Conservation (phyloP, 1,140 invertebrate species). For the Doryteuthis pealeii region DNA sequence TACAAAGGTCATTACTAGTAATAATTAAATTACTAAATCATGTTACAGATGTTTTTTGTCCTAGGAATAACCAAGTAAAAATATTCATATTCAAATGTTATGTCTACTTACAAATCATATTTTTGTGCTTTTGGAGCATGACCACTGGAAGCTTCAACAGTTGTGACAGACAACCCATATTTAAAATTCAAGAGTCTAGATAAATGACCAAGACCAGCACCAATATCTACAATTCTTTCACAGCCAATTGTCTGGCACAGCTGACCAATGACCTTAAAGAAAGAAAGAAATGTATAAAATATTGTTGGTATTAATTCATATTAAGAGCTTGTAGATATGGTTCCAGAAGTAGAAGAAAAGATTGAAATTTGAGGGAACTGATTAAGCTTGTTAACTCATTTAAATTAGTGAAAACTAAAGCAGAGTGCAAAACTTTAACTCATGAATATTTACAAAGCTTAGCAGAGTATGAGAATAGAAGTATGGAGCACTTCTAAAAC, state of each 20-base stretch:
- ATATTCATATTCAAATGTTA: too few species aligned
- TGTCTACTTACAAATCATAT: constrained; percentile 62
- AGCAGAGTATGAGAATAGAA: too few species aligned
- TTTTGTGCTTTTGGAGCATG: constrained; percentile 69
- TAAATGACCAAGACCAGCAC: constrained; percentile 82
- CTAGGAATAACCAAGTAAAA: too few species aligned
- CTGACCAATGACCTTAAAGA: constrained; percentile 59
- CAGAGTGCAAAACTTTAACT: too few species aligned
- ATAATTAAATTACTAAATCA: too few species aligned
- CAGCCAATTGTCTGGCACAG: constrained; percentile 64
- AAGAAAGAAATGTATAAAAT: not conserved
- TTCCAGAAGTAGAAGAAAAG: not conserved
- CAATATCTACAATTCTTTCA: constrained; percentile 76
- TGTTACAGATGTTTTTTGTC: too few species aligned
- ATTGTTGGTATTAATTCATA: not conserved
- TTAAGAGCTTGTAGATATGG: not conserved
- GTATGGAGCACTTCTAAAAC: too few species aligned
- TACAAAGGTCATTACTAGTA: too few species aligned
- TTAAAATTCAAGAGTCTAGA: constrained; percentile 76
- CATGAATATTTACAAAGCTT: too few species aligned
- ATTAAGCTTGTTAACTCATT: too few species aligned
- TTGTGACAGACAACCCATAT: constrained; percentile 71
- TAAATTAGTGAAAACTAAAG: too few species aligned
- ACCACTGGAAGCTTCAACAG: constrained; percentile 72
- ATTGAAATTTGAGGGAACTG: not conserved